Conservation (phyloP, 2,113 vertebrate species). For the Dissostichus mawsoni region DNA sequence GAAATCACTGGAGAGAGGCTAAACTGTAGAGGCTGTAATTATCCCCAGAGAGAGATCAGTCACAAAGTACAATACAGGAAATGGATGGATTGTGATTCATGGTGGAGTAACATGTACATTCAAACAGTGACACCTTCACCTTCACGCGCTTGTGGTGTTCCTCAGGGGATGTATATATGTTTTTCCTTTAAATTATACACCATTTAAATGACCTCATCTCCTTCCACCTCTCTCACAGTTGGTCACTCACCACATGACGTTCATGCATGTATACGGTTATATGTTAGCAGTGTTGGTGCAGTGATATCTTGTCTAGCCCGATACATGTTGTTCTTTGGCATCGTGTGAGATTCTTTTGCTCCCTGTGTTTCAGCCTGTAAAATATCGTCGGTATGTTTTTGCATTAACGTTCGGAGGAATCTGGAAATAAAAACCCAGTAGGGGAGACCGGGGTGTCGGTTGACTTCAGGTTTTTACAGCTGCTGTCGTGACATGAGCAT, state of each 20-base stretch:
- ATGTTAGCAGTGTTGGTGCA: conserved; percentile 23
- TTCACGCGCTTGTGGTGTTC: conserved; percentile 26
- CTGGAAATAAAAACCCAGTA: conserved; percentile 31
- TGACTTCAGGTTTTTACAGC: conserved; percentile 31
- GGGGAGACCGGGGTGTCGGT: background rate
- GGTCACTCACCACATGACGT: conserved; percentile 38
- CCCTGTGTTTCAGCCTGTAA: background rate
- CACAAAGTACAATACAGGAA: conserved; percentile 73
- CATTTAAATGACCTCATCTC: conserved; percentile 58
- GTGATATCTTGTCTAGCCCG: conserved; percentile 25
- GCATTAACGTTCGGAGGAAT: background rate
- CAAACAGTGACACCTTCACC: conserved; percentile 35
- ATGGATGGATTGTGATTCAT: conserved; percentile 69
- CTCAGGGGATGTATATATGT: conserved; percentile 1
- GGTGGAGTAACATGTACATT: conserved; percentile 60
- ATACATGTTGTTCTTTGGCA: conserved; percentile 27
- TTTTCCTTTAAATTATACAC: conserved; percentile 10
- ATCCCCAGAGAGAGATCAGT: conserved; percentile 78
- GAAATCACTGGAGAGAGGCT: conserved; percentile 80
- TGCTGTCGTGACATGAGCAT: conserved; percentile 14
- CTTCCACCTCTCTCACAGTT: conserved; percentile 21
- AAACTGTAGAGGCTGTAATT: conserved; percentile 78
- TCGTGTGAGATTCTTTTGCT: conserved; percentile 12
- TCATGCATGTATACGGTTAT: conserved; percentile 33
- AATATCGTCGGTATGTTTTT: conserved; percentile 26